Percentiles rank a stretch among this genome's conserved stretches.
Evolutionary conservation across 1,140 invertebrate species (phyloP).

Genomic region (Coelopa frigida): DNA sequence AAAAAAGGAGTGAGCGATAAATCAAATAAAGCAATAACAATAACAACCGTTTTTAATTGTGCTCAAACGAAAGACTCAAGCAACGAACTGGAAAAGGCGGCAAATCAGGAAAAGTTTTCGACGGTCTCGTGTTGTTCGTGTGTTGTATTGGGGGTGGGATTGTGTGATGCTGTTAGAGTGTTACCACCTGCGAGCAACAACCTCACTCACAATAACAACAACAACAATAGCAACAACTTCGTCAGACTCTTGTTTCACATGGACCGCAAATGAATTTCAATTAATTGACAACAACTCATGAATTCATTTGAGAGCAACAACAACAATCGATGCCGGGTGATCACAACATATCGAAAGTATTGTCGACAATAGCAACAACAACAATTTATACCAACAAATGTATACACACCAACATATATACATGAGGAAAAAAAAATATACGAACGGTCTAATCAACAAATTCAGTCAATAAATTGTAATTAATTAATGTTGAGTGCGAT

Average conservation of each 20-base stretch:
- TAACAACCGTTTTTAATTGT: too few relatives aligned
- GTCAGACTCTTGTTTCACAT: constrained; percentile 4
- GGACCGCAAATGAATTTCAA: constrained; percentile 12
- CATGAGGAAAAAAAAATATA: neutral
- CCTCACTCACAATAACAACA: neutral
- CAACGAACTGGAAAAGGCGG: constrained; percentile 4
- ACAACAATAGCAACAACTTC: neutral
- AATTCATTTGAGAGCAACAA: neutral
- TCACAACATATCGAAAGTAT: neutral
- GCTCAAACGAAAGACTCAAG: too few relatives aligned
- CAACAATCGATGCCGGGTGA: constrained; percentile 6
- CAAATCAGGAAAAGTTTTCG: too few relatives aligned
- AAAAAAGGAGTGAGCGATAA: too few relatives aligned
- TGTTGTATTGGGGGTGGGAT: too few relatives aligned
- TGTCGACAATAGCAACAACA: too few relatives aligned
- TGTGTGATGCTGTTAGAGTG: too few relatives aligned
- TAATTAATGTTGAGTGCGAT: constrained; percentile 13
- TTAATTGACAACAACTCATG: constrained; percentile 14
- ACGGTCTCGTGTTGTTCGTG: too few relatives aligned
- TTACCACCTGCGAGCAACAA: neutral
- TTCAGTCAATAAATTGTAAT: constrained; percentile 18
- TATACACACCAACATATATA: too few relatives aligned
- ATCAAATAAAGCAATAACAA: too few relatives aligned
- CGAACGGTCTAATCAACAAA: constrained; percentile 13
- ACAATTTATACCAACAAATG: too few relatives aligned